Evolutionary conservation across 1,140 invertebrate species (phyloP), one percentile per base, ranked within the genome.

Genomic region (Pteromalus puparum): DNA sequence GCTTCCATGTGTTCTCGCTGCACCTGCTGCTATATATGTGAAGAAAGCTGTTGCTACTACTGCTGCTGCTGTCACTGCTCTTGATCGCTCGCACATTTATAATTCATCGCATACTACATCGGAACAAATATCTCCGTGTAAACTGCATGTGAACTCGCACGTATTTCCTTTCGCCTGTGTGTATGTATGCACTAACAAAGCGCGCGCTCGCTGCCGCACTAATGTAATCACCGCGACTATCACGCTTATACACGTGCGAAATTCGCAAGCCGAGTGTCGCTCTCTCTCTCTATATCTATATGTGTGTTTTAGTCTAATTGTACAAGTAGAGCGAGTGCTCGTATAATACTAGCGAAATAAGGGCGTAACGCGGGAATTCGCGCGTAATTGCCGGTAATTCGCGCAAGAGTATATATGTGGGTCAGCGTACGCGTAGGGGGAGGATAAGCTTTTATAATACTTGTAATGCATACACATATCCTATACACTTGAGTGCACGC

Each of bases 351-450:
- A 70, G 67, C 28, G 12, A 30, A 70, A 30, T 26, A 30, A 70
- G 67, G 67, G 34, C 72, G 28, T 38, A 74, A 21, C 13, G 72
- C 1, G 5, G 28, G 26, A 65, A 78, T 78, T 34, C 46, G 76
- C 10, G 21, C 4, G 10, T 68, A 80, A 82, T 82, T 61, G 80
- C 10, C 80, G 46, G 48, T 74, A 73, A 74, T 61, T 73, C 80
- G 70, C 30, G 26, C 1, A 34, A 82, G 30, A 34, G 30, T 34
- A 34, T 34, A 70, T 30, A 61, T 61, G 68, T 38, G 46, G 80
- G 46, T 74, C 46, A 30, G 38, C 65, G 26, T 3, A 24, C 10
- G 6, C 3, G 10, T 4, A 72, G 34, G 34, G 26, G 75, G 42
- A 65, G 34, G 74, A 48, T 26, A 34, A n/a, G 81, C 53, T n/a